A percentile compares a stretch with the other conserved stretches of the same genome.
Evolutionary conservation across 2,113 vertebrate genomes (phyloP).

Genomic region (Desmodus rotundus): DNA sequence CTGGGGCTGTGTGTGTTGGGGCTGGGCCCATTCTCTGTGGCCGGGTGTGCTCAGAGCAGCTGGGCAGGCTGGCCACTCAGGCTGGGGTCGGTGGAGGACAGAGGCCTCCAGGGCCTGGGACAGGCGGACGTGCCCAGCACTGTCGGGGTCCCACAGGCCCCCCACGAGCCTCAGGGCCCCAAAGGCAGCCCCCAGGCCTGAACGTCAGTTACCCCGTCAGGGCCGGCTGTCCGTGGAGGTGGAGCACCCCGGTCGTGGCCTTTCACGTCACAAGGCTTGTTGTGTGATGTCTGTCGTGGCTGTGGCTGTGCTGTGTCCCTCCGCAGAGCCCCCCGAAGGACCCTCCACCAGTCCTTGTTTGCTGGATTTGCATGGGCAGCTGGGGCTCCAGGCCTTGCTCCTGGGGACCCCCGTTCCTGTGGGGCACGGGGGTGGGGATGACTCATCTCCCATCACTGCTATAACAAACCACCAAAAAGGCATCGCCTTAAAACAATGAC

Average conservation of each 20-base stretch:
- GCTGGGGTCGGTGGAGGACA: not conserved
- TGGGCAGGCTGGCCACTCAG: not conserved
- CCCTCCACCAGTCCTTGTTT: accelerated
- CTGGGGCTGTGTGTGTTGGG: not conserved
- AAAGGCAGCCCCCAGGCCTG: not conserved
- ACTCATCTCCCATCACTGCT: not conserved
- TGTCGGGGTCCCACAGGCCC: not conserved
- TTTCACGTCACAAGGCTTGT: not conserved
- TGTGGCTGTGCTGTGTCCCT: not conserved
- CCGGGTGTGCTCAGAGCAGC: not conserved
- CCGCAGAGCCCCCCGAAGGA: accelerated
- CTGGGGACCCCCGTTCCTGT: not conserved
- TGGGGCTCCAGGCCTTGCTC: not conserved
- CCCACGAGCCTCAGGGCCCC: not conserved
- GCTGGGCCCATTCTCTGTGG: not conserved
- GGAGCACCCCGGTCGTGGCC: not conserved
- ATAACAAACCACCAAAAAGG: too few relatives aligned
- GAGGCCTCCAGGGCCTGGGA: not conserved
- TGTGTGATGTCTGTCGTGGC: too few relatives aligned
- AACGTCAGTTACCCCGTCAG: not conserved
- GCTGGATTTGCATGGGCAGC: not conserved
- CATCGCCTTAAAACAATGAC: accelerated
- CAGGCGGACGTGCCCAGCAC: not conserved
- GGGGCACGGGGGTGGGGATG: accelerated
- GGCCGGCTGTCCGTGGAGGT: not conserved